phyloP scores from a whole-genome alignment of 2,113 vertebrate genomes.

The Lophura nycthemera region DNA sequence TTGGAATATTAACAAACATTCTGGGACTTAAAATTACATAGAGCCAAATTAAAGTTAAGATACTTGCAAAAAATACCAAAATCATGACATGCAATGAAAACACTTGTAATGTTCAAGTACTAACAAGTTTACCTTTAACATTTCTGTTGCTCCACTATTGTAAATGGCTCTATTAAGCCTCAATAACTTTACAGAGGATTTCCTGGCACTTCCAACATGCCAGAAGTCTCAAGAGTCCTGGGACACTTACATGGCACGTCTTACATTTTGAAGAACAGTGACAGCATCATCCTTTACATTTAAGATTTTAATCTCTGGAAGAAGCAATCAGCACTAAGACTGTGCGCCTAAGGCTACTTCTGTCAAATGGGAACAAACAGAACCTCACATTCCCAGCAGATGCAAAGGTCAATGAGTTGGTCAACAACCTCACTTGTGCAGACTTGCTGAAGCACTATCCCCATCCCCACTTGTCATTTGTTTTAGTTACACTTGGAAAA shows the following conservation, averaged over 20 bases:
- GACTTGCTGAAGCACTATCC: background rate
- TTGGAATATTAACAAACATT: background rate
- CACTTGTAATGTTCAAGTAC: background rate
- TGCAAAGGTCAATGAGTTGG: background rate
- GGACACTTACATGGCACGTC: background rate
- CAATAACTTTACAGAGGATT: background rate
- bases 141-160: background rate
- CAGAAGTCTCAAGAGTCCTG: background rate
- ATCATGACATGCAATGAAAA: background rate
- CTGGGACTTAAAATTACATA: background rate
- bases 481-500: background rate
- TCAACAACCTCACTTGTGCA: background rate
- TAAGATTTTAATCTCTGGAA: slow-evolving; percentile 54
- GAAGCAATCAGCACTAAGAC: background rate
- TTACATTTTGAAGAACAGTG: background rate
- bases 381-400: background rate
- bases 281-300: background rate
- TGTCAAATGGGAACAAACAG: slow-evolving; percentile 29
- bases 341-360: slow-evolving; percentile 23
- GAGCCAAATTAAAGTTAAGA: background rate
- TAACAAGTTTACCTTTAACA: background rate
- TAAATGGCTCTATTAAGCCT: background rate
- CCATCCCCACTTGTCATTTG: background rate
- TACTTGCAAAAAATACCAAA: background rate
- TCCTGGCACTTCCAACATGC: background rate